Base-by-base conservation (phyloP, 2,113 vertebrate genomes). In the Paramisgurnus dabryanus region DNA sequence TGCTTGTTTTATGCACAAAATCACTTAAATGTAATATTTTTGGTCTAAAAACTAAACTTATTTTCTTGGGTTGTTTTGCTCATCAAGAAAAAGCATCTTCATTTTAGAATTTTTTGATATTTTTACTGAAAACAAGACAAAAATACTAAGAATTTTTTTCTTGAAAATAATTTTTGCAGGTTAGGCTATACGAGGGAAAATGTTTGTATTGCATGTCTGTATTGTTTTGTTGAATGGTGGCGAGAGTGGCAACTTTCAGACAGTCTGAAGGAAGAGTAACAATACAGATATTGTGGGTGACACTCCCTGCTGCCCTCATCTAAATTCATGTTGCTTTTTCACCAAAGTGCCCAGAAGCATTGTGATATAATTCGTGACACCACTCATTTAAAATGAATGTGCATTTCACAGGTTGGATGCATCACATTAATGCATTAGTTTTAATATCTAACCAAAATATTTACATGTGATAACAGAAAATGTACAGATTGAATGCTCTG, bases 291-390 rank as follows among this genome's bases (percentile, higher is more conserved):
- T 15, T 39, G 41, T 63, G 43, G n/a, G 40, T 27, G 67, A 45
- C 76, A 68, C 41, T 27, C 78, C 69, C 69, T 73, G 49, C 40
- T 72, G 68, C 43, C 71, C 55, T 75, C 55, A 79, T 75, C 47
- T 76, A 15, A 80, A 83, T 80, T 83, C 47, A 83, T 40, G 49
- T 41, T 61, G 13, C 18, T 76, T 7, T 63, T 39, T 73, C 69
- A 43, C 39, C 60, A 17, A 45, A 66, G 63, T 68, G 76, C 67
- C 63, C 55, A 8, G 6, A 22, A 78, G 61, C 65, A 64, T 64
- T 43, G 68, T 58, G 58, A 64, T 67, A 66, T 15, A 41, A 58
- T 13, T 41, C 66, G 71, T 75, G 43, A 65, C 7, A 67, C 22
- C 6, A 49, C 8, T 41, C 34, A 55, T 58, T 57, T 60, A 12